Evolutionary conservation across 2,797 vertebrate genomes (phyloP).

Genomic region (Acipenser transmontanus): DNA sequence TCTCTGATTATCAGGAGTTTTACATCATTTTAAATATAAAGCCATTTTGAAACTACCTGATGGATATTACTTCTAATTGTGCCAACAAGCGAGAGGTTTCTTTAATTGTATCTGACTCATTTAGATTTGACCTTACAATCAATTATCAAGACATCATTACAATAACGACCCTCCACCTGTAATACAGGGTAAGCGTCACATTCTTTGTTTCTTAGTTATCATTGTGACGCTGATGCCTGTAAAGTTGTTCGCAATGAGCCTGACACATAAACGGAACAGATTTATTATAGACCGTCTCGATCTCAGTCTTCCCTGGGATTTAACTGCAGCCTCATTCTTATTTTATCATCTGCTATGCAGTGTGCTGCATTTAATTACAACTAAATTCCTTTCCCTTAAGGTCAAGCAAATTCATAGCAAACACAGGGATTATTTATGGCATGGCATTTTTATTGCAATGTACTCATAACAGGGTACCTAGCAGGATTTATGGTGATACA

Average conservation of each 20-base stretch:
- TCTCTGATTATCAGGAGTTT: too few relatives aligned
- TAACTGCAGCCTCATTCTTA: not conserved
- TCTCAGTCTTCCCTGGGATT: not conserved
- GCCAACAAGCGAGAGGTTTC: too few relatives aligned
- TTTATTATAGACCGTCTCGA: not conserved
- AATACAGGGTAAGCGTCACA: too few relatives aligned
- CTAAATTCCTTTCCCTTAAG: conserved; percentile 38
- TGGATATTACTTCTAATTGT: too few relatives aligned
- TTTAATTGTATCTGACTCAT: too few relatives aligned
- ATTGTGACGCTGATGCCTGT: not conserved
- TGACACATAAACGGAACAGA: not conserved
- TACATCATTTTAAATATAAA: too few relatives aligned
- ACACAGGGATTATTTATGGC: not conserved
- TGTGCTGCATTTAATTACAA: conserved; percentile 27
- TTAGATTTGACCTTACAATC: too few relatives aligned
- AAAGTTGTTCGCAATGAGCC: not conserved
- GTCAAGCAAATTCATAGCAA: conserved; percentile 30
- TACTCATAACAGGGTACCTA: conserved; percentile 4
- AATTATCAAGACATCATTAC: too few relatives aligned
- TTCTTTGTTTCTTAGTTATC: not conserved
- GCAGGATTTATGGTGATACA: conserved; percentile 22
- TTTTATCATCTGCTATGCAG: conserved; percentile 12
- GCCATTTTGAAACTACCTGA: too few relatives aligned
- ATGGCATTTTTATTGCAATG: conserved; percentile 5
- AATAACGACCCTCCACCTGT: too few relatives aligned